A percentile compares a stretch with the other conserved stretches of the same genome.
Evolutionary conservation across 1,140 invertebrate species (phyloP).

Genomic region (Parasteatoda tepidariorum): DNA sequence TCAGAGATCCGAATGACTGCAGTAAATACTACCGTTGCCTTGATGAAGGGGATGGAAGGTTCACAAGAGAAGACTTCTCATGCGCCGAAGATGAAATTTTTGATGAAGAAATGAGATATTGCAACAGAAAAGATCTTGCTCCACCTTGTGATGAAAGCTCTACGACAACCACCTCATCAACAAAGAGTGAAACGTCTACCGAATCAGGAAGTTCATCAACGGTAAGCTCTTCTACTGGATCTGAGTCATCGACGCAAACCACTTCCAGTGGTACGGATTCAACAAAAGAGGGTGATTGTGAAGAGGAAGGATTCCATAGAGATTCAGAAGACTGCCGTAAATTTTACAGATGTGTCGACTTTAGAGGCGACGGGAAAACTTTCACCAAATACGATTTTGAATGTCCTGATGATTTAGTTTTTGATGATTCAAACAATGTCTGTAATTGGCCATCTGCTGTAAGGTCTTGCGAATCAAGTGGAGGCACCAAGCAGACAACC

Average conservation of each 20-base stretch:
- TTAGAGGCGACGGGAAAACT: slow-evolving; percentile 70
- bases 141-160: slow-evolving; percentile 6
- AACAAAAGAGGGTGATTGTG: slow-evolving; percentile 67
- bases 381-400: slow-evolving; percentile 69
- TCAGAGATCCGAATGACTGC: slow-evolving; percentile 75
- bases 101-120: slow-evolving; percentile 58
- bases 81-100: slow-evolving; percentile 58
- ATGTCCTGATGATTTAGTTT: slow-evolving; percentile 67
- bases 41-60: slow-evolving; percentile 71
- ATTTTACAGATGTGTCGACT: slow-evolving; percentile 74
- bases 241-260: not conserved
- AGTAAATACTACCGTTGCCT: slow-evolving; percentile 84
- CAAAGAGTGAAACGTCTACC: slow-evolving; percentile 54
- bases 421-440: slow-evolving; percentile 65
- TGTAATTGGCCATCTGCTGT: slow-evolving; percentile 60
- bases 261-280: not conserved
- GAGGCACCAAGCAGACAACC: not conserved
- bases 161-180: not conserved
- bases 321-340: slow-evolving; percentile 74
- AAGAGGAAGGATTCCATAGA: slow-evolving; percentile 75
- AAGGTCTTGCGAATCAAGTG: slow-evolving; percentile 63
- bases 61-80: slow-evolving; percentile 55
- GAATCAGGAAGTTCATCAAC: slow-evolving; percentile 1
- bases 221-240: slow-evolving; percentile 36
- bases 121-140: slow-evolving; percentile 28